A percentile compares a stretch with the other conserved stretches of the same genome.
Evolutionary conservation across 2,888 invertebrate genomes (phyloP).

Genomic region (Glaucopsyche alexis): DNA sequence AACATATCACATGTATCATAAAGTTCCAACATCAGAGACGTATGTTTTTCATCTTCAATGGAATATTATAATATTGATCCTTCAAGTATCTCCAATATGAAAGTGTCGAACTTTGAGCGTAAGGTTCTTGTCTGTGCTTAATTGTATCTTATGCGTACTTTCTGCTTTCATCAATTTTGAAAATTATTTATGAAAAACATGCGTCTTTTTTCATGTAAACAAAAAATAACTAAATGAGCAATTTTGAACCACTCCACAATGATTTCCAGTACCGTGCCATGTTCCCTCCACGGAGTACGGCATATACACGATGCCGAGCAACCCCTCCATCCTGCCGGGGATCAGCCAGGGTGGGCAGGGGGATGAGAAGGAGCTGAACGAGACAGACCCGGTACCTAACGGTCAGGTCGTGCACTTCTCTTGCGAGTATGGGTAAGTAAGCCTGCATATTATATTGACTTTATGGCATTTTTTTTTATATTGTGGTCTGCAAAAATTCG

Average conservation of each 20-base stretch:
- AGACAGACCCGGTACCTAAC: conserved; percentile 81
- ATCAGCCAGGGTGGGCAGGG: conserved; percentile 61
- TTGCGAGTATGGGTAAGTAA: conserved; percentile 85
- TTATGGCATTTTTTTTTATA: no score
- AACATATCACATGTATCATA: background rate
- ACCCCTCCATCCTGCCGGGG: conserved; percentile 46
- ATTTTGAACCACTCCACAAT: background rate
- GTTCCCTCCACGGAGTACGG: conserved; percentile 85
- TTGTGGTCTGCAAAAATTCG: no score
- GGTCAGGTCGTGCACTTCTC: conserved; percentile 87
- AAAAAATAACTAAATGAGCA: no score
- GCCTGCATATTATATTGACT: conserved; percentile 33
- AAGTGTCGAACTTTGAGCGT: no score
- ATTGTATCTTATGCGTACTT: no score
- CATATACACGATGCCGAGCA: conserved; percentile 79
- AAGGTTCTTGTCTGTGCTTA: no score
- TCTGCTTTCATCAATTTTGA: no score
- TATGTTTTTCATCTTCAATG: background rate
- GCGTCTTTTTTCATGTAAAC: background rate
- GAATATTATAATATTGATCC: background rate
- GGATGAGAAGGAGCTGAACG: conserved; percentile 79
- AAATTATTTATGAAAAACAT: background rate
- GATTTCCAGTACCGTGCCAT: conserved; percentile 82
- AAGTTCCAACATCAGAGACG: background rate
- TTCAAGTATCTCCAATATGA: background rate